Percentiles rank a stretch among this genome's conserved stretches.
These are phyloP conservation scores for Lysiphlebus fabarum DNA, from an alignment of 1,140 invertebrate genomes.

Conservation along the genomic window DNA sequence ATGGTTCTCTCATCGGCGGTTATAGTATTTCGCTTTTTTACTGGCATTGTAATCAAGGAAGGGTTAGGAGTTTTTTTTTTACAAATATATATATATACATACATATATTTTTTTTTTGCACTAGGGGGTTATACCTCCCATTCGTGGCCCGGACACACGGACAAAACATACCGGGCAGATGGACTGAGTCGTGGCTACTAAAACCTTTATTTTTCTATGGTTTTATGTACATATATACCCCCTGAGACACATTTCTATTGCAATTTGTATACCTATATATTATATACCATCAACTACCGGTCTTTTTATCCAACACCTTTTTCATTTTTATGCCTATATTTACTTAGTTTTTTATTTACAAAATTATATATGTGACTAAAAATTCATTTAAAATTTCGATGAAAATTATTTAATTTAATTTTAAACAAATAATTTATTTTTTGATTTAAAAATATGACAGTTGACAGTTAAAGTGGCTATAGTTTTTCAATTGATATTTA, in stretches of 20 bases:
- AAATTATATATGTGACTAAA: too few relatives aligned
- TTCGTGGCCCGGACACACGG: constrained; percentile 34
- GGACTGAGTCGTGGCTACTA: constrained; percentile 46
- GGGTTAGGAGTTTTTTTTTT: constrained; percentile 53
- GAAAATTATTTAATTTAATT: too few relatives aligned
- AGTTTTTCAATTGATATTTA: too few relatives aligned
- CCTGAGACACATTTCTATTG: not conserved
- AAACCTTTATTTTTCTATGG: not conserved
- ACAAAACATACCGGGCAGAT: constrained; percentile 57
- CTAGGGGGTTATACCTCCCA: constrained; percentile 24
- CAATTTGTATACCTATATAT: not conserved
- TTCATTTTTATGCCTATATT: too few relatives aligned
- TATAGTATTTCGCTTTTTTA: constrained; percentile 58
- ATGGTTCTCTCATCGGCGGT: constrained; percentile 39
- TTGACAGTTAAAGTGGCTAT: too few relatives aligned
- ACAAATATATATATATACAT: too few relatives aligned
- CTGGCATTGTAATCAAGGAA: constrained; percentile 58
- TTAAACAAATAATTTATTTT: too few relatives aligned
- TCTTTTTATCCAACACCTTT: not conserved
- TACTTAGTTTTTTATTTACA: too few relatives aligned
- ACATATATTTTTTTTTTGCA: constrained; percentile 43
- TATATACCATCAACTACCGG: constrained; percentile 9
- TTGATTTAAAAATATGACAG: too few relatives aligned
- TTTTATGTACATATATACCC: constrained; percentile 29
- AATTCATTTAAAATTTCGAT: too few relatives aligned